These are phyloP conservation scores for Euclidia mi DNA, from an alignment of 2,888 invertebrate species.

Conservation along the genomic window DNA sequence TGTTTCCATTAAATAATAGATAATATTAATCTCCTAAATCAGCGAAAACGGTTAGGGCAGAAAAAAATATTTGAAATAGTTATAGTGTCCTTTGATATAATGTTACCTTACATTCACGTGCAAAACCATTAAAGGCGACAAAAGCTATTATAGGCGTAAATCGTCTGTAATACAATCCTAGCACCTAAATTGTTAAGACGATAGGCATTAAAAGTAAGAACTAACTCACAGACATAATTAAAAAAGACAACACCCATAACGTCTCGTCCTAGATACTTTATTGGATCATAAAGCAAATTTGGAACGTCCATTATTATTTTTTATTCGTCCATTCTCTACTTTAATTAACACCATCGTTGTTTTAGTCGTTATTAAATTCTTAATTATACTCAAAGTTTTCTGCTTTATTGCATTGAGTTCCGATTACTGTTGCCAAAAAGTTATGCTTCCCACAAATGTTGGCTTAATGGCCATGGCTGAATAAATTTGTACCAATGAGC, in stretches of 20 bases:
- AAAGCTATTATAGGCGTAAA: no score
- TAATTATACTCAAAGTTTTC: constrained; percentile 46
- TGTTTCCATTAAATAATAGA: no score
- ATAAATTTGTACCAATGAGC: constrained; percentile 1
- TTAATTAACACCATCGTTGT: constrained; percentile 56
- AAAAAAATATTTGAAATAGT: no score
- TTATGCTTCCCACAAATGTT: constrained; percentile 11
- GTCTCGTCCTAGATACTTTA: constrained; percentile 51
- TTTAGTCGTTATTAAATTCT: constrained; percentile 53
- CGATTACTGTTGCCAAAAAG: constrained; percentile 39
- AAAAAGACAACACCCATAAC: constrained; percentile 44
- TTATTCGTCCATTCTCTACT: constrained; percentile 54
- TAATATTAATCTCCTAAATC: no score
- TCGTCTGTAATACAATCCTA: no score
- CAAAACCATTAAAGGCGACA: no score
- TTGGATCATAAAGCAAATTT: constrained; percentile 57
- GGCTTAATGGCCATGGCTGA: constrained; percentile 4
- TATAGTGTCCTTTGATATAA: no score
- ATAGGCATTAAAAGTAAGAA: constrained; percentile 33
- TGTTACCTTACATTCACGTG: no score
- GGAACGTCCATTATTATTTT: constrained; percentile 54
- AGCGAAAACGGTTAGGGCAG: no score
- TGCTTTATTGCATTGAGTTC: constrained; percentile 46
- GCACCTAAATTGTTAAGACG: background rate
- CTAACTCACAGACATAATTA: constrained; percentile 42